Evolutionary conservation across 2,113 vertebrate species (phyloP).

Genomic region (Chascanopsetta lugubris): DNA sequence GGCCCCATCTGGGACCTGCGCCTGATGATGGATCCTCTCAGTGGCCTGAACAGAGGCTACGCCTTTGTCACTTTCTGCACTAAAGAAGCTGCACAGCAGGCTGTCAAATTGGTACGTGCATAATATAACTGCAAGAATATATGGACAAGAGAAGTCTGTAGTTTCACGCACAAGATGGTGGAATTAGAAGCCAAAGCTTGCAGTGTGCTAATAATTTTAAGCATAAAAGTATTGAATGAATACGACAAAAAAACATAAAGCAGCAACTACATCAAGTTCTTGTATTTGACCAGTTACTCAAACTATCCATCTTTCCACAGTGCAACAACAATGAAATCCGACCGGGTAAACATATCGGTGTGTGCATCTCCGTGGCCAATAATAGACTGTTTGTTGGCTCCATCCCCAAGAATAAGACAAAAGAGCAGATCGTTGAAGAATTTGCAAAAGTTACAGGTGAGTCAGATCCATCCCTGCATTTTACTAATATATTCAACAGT

Average conservation of each 20-base stretch:
- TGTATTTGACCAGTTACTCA: background rate
- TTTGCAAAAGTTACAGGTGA: slow-evolving; percentile 99
- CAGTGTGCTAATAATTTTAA: background rate
- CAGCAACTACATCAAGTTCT: background rate
- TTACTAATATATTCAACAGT: background rate
- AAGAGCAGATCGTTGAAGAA: slow-evolving; percentile 99
- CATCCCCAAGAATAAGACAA: slow-evolving; percentile 99
- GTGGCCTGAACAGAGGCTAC: slow-evolving; percentile 98
- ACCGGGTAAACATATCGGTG: slow-evolving; percentile 98
- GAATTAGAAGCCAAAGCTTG: background rate
- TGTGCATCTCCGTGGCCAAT: slow-evolving; percentile 99
- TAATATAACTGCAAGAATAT: too few relatives aligned
- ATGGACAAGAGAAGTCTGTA: too few relatives aligned
- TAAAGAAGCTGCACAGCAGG: slow-evolving; percentile 99
- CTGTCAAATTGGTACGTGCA: slow-evolving; percentile 95
- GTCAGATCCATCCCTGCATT: slow-evolving; percentile 24
- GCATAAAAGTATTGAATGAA: too few relatives aligned
- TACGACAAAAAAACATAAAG: background rate
- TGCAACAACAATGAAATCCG: slow-evolving; percentile 99
- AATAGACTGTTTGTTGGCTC: slow-evolving; percentile 99
- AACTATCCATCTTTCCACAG: slow-evolving; percentile 73
- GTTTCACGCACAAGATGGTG: background rate
- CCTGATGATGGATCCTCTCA: slow-evolving; percentile 99
- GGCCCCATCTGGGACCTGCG: slow-evolving; percentile 98
- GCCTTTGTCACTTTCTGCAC: slow-evolving; percentile 99